These are phyloP conservation scores for Schlechtendalia chinensis DNA, from an alignment of 1,140 invertebrate species.

Conservation along the genomic window DNA sequence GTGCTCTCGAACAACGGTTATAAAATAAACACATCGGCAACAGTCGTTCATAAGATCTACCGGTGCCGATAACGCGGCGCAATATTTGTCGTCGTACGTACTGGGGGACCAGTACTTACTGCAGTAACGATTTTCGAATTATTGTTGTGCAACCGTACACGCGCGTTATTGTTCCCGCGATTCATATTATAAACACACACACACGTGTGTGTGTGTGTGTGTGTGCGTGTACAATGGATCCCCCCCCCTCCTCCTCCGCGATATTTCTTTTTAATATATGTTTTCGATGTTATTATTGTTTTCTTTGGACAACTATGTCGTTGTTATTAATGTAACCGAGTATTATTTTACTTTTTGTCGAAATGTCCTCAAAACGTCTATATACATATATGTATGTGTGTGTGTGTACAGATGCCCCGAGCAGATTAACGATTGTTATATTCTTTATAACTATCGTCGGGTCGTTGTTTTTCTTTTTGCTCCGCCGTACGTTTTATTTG, in stretches of 20 bases:
- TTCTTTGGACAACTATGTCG: background rate
- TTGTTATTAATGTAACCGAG: slow-evolving; percentile 28
- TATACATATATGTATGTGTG: no score
- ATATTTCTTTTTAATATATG: slow-evolving; percentile 27
- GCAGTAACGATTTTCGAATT: slow-evolving; percentile 29
- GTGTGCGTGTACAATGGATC: slow-evolving; percentile 7
- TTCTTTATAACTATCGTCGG: no score
- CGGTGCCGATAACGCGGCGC: slow-evolving; percentile 22
- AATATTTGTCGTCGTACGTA: background rate
- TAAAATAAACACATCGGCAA: slow-evolving; percentile 12
- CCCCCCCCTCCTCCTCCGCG: no score
- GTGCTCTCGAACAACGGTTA: slow-evolving; percentile 32
- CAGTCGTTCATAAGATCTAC: slow-evolving; percentile 8
- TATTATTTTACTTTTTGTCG: slow-evolving; percentile 47
- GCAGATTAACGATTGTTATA: slow-evolving; percentile 31
- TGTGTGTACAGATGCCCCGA: slow-evolving; percentile 27
- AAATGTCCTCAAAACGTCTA: slow-evolving; percentile 29
- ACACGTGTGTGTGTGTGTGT: background rate
- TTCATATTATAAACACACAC: no score
- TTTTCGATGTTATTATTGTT: background rate
- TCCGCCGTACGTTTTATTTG: no score
- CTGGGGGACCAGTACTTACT: slow-evolving; percentile 8
- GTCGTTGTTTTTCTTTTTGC: no score
- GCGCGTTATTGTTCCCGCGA: no score
- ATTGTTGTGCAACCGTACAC: background rate